These are phyloP conservation scores for Mionectes olivaceus DNA, from an alignment of 2,797 vertebrate genomes.

Conservation along the genomic window DNA sequence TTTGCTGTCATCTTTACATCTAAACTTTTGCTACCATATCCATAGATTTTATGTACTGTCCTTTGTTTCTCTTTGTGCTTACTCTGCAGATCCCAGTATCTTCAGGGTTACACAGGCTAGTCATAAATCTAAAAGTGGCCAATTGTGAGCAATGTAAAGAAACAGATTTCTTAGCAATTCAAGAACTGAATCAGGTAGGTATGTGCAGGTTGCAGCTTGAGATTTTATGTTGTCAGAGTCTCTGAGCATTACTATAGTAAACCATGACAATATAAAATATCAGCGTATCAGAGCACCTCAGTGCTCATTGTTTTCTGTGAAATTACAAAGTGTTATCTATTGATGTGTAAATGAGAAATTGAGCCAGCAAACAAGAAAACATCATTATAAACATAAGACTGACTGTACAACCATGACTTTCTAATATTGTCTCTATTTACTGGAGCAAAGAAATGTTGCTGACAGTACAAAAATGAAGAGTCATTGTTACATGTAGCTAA, in stretches of 20 bases:
- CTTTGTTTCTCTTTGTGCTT: background rate
- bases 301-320: background rate
- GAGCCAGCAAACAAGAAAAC: background rate
- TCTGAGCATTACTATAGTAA: background rate
- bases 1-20: background rate
- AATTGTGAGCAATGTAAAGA: background rate
- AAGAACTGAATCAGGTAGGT: background rate
- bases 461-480: background rate
- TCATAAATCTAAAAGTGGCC: background rate
- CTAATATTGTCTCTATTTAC: background rate
- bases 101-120: background rate
- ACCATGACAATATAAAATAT: background rate
- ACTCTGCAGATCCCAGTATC: background rate
- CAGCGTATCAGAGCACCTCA: background rate
- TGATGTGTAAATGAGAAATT: background rate
- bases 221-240: background rate
- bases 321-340: background rate
- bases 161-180: background rate
- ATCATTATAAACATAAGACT: background rate
- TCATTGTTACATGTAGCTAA: background rate
- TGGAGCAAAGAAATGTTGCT: background rate
- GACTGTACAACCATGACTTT: background rate
- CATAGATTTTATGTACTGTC: background rate
- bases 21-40: background rate
- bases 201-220: accelerated